Evolutionary conservation across 2,113 vertebrate genomes (phyloP).

Genomic region (Onychostruthus taczanowskii): DNA sequence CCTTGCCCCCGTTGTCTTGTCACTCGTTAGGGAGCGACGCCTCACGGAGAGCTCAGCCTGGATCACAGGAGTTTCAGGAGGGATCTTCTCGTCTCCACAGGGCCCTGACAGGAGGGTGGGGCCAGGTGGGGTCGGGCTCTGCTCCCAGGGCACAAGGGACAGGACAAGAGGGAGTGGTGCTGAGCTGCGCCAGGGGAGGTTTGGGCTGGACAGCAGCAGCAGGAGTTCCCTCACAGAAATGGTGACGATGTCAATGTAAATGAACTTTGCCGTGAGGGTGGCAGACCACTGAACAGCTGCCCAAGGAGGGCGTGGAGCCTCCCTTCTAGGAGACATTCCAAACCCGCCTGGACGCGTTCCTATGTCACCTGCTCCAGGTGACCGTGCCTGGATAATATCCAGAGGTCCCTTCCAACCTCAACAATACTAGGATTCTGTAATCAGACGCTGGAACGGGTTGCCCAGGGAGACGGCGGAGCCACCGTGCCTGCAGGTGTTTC

Average conservation of each 20-base stretch:
- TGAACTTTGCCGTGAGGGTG: neutral
- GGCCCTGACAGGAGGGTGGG: neutral
- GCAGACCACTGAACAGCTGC: neutral
- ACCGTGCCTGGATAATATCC: neutral
- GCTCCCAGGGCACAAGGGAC: neutral
- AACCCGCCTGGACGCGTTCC: neutral
- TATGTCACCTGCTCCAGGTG: neutral
- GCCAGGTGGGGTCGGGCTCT: neutral
- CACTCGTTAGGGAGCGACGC: neutral
- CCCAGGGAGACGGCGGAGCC: neutral
- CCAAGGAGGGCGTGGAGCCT: neutral
- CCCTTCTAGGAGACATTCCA: neutral
- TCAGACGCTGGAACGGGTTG: neutral
- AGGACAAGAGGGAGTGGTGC: neutral
- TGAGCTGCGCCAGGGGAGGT: neutral
- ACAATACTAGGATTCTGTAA: no score
- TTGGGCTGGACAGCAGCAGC: neutral
- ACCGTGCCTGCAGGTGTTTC: neutral
- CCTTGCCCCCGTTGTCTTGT: neutral
- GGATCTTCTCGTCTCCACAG: accelerated
- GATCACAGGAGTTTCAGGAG: no score
- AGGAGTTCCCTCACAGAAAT: neutral
- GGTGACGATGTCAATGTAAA: neutral
- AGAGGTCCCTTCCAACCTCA: neutral
- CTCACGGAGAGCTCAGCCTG: neutral